phyloP scores from a whole-genome alignment of 2,113 vertebrate genomes.

The Callorhinus ursinus region DNA sequence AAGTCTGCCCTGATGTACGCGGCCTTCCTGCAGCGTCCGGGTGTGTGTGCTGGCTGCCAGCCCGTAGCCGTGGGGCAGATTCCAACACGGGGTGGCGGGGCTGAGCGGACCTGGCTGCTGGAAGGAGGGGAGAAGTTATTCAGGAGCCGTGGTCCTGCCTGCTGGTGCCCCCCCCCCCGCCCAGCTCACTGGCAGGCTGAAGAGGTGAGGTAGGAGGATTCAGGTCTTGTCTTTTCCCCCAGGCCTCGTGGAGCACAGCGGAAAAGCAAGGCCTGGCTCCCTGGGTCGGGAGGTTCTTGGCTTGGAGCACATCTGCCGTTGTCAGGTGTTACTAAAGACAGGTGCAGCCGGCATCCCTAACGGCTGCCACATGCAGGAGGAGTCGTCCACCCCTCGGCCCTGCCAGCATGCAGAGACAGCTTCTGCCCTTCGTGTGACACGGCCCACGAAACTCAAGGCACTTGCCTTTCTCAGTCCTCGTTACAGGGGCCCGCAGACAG shows the following conservation, averaged over 20 bases:
- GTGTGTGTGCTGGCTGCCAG: not conserved
- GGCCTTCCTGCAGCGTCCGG: not conserved
- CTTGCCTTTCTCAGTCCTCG: not conserved
- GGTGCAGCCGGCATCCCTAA: no score
- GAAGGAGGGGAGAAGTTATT: not conserved
- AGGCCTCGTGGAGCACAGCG: not conserved
- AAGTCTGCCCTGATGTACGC: not conserved
- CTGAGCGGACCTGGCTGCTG: no score
- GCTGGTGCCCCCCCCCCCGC: rapidly evolving
- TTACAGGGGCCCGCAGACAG: not conserved
- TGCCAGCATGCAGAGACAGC: not conserved
- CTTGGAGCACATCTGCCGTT: not conserved
- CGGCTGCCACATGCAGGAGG: not conserved
- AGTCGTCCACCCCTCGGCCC: not conserved
- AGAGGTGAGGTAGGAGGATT: not conserved
- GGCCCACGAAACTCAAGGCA: not conserved
- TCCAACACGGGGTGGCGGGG: rapidly evolving
- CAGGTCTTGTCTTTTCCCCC: not conserved
- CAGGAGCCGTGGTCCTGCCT: no score
- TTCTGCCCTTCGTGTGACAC: not conserved
- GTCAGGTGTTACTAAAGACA: not conserved
- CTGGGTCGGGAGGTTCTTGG: not conserved
- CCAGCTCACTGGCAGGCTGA: not conserved
- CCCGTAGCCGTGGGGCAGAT: not conserved
- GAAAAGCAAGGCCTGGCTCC: no score